Evolutionary conservation across 2,113 vertebrate species (phyloP).

Genomic region (Puffinus mauretanicus): DNA sequence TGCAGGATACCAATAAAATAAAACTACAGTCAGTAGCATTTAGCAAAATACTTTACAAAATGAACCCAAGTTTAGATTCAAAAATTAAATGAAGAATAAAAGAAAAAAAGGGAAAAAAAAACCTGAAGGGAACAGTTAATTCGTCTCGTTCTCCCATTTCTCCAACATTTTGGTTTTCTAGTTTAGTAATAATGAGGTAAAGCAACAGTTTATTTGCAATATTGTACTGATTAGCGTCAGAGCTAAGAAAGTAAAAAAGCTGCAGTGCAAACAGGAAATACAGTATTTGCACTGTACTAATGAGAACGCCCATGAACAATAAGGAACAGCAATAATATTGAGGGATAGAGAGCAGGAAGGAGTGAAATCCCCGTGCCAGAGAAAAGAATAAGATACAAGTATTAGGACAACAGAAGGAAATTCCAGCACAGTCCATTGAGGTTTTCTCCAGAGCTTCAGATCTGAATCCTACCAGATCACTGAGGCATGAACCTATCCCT

Average conservation of each 20-base stretch:
- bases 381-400: background rate
- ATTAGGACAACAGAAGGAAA: background rate
- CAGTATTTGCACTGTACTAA: background rate
- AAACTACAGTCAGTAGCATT: background rate
- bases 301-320: background rate
- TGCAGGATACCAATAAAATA: background rate
- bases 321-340: background rate
- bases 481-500: rapidly evolving
- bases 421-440: background rate
- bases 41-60: background rate
- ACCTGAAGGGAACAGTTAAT: background rate
- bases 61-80: background rate
- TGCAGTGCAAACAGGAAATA: background rate
- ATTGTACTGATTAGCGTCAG: background rate
- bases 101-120: too few relatives aligned
- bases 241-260: background rate
- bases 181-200: background rate
- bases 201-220: background rate
- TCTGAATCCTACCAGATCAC: too few relatives aligned
- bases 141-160: background rate
- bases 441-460: background rate
- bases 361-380: background rate
- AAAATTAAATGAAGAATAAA: background rate
- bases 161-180: background rate
- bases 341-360: background rate